These are phyloP conservation scores for Tetranychus cinnabarinus DNA, from an alignment of 1,140 invertebrate species.

Conservation along the genomic window DNA sequence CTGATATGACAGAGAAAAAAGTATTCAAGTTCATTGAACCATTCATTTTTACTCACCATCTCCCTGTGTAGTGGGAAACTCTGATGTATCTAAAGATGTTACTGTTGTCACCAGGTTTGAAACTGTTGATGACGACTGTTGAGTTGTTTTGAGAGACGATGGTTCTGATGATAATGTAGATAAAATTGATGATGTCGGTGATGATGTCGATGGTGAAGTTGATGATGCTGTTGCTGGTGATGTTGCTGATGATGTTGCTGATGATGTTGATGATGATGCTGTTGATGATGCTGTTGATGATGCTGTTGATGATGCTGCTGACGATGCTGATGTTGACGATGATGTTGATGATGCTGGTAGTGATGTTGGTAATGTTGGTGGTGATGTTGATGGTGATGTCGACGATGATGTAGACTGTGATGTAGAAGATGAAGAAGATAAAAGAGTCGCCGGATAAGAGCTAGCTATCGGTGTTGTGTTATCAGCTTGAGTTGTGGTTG, in stretches of 20 bases:
- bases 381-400: neutral
- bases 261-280: neutral
- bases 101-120: neutral
- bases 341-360: neutral
- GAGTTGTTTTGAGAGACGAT: neutral
- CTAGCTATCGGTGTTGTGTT: too few species aligned
- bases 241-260: neutral
- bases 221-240: constrained; percentile 1
- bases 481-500: neutral
- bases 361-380: neutral
- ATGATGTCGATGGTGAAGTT: constrained; percentile 10
- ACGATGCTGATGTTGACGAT: neutral
- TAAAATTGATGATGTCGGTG: constrained; percentile 1
- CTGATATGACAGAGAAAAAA: constrained; percentile 15
- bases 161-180: neutral
- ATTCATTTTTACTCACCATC: neutral
- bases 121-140: neutral
- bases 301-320: too few species aligned
- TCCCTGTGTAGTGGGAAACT: neutral
- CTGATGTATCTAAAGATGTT: neutral
- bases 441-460: neutral
- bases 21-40: neutral
- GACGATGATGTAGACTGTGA: neutral
- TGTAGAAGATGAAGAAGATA: neutral
- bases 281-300: neutral